A percentile compares a stretch with the other conserved stretches of the same genome.
phyloP scores from a whole-genome alignment of 2,888 invertebrate species.

The Andricus quercusramuli region DNA sequence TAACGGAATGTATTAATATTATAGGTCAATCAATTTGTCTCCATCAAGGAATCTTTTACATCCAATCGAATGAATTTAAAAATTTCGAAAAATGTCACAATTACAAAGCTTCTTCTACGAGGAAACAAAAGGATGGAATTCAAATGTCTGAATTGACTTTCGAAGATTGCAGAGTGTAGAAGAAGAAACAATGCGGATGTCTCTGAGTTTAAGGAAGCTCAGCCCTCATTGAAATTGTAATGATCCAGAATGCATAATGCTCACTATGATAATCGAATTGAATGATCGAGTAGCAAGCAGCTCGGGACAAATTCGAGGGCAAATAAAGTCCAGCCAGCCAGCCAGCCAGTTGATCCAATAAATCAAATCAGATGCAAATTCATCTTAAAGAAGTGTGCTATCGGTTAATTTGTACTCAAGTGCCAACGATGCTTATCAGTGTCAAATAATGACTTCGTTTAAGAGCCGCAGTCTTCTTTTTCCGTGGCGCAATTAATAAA shows the following conservation, averaged over 20 bases:
- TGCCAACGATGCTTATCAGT: conserved; percentile 35
- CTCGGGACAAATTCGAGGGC: conserved; percentile 17
- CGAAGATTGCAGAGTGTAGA: too few relatives aligned
- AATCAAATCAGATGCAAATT: conserved; percentile 25
- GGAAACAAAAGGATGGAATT: too few relatives aligned
- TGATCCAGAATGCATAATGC: conserved; percentile 24
- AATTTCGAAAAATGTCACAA: too few relatives aligned
- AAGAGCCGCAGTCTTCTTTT: not conserved
- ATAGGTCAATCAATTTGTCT: too few relatives aligned
- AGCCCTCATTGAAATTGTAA: conserved; percentile 35
- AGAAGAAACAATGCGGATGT: conserved; percentile 24
- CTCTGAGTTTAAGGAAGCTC: not conserved
- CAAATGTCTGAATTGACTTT: too few relatives aligned
- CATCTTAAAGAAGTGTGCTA: conserved; percentile 13
- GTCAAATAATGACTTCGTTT: conserved; percentile 39
- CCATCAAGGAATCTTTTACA: too few relatives aligned
- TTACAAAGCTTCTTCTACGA: too few relatives aligned
- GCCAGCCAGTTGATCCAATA: not conserved
- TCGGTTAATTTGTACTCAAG: conserved; percentile 37
- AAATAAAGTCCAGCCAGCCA: not conserved
- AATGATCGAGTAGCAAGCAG: conserved; percentile 17
- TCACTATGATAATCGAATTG: conserved; percentile 2
- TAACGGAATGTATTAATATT: too few relatives aligned
- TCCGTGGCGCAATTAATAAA: conserved; percentile 36
- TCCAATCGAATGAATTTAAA: too few relatives aligned